phyloP scores from a whole-genome alignment of 53 echinoderm and acorn worm species.

The Hippasteria phrygiana region DNA sequence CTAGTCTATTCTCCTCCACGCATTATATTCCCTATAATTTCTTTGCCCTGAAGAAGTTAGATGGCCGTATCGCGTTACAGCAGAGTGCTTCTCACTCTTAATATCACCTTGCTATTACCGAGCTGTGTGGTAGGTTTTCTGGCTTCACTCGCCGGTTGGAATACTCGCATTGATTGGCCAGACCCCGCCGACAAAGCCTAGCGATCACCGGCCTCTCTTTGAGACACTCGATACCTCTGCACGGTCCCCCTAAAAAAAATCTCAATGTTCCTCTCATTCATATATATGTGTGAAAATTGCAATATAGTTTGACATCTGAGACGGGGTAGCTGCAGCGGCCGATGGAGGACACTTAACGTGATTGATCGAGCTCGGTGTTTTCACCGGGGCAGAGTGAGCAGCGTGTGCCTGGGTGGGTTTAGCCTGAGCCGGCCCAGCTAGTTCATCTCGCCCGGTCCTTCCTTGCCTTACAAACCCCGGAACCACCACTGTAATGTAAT shows the following conservation, averaged over 20 bases:
- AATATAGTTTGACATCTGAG: slow-evolving; percentile 77
- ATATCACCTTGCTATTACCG: slow-evolving; percentile 44
- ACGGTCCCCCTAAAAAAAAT: slow-evolving; percentile 19
- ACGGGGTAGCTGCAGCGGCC: slow-evolving; percentile 46
- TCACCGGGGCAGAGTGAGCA: slow-evolving; percentile 22
- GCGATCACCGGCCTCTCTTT: slow-evolving; percentile 64
- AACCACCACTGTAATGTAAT: slow-evolving; percentile 52
- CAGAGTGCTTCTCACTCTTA: slow-evolving; percentile 53
- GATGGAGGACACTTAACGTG: slow-evolving; percentile 66
- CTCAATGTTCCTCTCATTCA: slow-evolving; percentile 71
- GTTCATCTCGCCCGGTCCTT: slow-evolving; percentile 23
- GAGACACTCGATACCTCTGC: slow-evolving; percentile 67
- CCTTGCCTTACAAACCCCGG: neutral
- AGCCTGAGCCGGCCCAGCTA: neutral
- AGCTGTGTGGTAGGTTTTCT: slow-evolving; percentile 27
- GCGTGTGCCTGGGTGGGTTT: neutral
- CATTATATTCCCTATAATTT: slow-evolving; percentile 70
- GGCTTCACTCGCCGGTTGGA: slow-evolving; percentile 52
- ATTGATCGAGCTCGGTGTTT: slow-evolving; percentile 63
- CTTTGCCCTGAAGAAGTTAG: slow-evolving; percentile 70
- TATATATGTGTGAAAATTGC: slow-evolving; percentile 77
- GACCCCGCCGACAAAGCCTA: slow-evolving; percentile 65
- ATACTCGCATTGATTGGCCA: slow-evolving; percentile 71
- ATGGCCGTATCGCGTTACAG: slow-evolving; percentile 67
- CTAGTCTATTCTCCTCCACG: slow-evolving; percentile 44